A percentile compares a stretch with the other conserved stretches of the same genome.
Conservation (phyloP, 2,113 vertebrate genomes). For the Erythrolamprus reginae region DNA sequence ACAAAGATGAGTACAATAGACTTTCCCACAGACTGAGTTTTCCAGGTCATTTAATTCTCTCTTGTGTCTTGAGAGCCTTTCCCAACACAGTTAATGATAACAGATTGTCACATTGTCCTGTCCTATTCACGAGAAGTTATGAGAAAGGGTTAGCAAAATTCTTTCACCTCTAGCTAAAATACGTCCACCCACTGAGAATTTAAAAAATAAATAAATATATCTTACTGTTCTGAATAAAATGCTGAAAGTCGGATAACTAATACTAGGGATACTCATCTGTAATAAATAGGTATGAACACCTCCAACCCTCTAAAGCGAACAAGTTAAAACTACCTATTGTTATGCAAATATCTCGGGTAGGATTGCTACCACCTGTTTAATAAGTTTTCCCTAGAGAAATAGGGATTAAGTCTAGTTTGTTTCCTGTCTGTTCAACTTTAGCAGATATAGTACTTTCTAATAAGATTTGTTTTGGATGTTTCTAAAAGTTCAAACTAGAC, state of each 20-base stretch:
- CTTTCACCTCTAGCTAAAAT: slow-evolving; percentile 24
- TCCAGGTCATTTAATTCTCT: slow-evolving; percentile 71
- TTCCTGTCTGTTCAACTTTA: background rate
- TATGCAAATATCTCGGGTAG: background rate
- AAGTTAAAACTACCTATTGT: background rate
- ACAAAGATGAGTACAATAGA: slow-evolving; percentile 61
- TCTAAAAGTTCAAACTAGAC: background rate
- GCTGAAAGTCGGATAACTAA: background rate
- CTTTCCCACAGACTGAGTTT: slow-evolving; percentile 67
- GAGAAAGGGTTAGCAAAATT: slow-evolving; percentile 13
- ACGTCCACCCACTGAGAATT: slow-evolving; percentile 12
- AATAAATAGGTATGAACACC: background rate
- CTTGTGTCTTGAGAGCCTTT: slow-evolving; percentile 63
- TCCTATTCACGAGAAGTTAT: slow-evolving; percentile 40
- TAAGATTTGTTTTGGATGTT: background rate
- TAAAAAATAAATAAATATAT: background rate
- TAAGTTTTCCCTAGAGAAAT: background rate
- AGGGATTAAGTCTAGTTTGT: background rate
- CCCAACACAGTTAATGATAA: slow-evolving; percentile 67
- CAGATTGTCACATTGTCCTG: slow-evolving; percentile 65
- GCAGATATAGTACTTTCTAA: background rate
- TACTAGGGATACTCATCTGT: background rate
- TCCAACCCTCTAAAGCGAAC: background rate
- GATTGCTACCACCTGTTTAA: background rate
- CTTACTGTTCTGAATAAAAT: background rate